These are phyloP conservation scores for Argyrosomus japonicus DNA, from an alignment of 2,113 vertebrate species.

Conservation along the genomic window DNA sequence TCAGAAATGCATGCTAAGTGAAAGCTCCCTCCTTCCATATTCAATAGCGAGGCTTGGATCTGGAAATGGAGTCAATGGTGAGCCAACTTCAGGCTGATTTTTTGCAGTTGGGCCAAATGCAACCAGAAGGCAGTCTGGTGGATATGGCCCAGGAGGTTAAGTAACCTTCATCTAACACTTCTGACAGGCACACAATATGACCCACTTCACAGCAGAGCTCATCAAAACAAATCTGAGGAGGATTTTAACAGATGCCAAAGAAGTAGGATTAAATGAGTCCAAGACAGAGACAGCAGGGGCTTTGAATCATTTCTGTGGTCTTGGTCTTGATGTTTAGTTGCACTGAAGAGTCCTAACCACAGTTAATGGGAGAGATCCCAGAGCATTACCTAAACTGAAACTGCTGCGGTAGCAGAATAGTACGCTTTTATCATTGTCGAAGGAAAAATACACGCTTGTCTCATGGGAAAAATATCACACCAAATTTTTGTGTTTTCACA, in stretches of 20 bases:
- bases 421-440: conserved; percentile 56
- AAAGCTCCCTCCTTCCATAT: conserved; percentile 52
- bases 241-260: conserved; percentile 53
- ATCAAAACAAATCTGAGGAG: conserved; percentile 47
- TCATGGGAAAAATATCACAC: conserved; percentile 22
- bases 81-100: conserved; percentile 52
- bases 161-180: conserved; percentile 57
- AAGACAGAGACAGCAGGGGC: conserved; percentile 48
- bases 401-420: conserved; percentile 63
- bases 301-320: conserved; percentile 72
- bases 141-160: conserved; percentile 48
- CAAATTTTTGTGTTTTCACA: conserved; percentile 31
- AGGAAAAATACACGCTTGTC: conserved; percentile 35
- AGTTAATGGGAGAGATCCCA: conserved; percentile 66
- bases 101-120: conserved; percentile 38
- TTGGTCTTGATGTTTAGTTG: conserved; percentile 58
- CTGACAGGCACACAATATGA: conserved; percentile 50
- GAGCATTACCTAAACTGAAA: conserved; percentile 67
- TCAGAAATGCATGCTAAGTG: conserved; percentile 55
- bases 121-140: conserved; percentile 59
- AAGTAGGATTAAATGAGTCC: conserved; percentile 40
- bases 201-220: conserved; percentile 42
- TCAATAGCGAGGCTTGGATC: conserved; percentile 50
- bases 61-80: conserved; percentile 27
- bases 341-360: conserved; percentile 62